Percentiles rank a stretch among this genome's conserved stretches.
Conservation (phyloP, 2,888 invertebrate species). For the Mimas tiliae region DNA sequence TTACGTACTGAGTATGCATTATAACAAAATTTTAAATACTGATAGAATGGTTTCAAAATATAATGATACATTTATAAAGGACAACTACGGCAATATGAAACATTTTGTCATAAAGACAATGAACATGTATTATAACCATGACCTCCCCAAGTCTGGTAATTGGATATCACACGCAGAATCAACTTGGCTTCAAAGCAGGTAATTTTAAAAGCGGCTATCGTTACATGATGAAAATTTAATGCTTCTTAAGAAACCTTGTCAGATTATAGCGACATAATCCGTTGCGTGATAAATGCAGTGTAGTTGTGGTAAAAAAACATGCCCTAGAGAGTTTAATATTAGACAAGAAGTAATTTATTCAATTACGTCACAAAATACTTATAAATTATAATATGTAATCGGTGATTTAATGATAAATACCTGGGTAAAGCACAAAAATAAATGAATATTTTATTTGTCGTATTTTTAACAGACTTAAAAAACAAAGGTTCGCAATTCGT, state of each 20-base stretch:
- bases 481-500: too few relatives aligned
- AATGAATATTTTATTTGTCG: too few relatives aligned
- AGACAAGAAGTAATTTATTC: slow-evolving; percentile 7
- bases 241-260: slow-evolving; percentile 67
- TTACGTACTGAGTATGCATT: neutral
- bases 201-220: slow-evolving; percentile 53
- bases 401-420: too few relatives aligned
- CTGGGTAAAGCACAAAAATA: too few relatives aligned
- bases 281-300: slow-evolving; percentile 37
- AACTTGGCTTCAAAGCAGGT: slow-evolving; percentile 63
- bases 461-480: too few relatives aligned
- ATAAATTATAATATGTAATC: neutral
- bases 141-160: slow-evolving; percentile 41
- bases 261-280: slow-evolving; percentile 63
- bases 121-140: slow-evolving; percentile 3
- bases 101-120: neutral
- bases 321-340: slow-evolving; percentile 27
- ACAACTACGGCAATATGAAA: neutral
- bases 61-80: neutral
- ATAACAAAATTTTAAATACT: neutral
- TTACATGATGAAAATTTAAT: slow-evolving; percentile 60
- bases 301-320: slow-evolving; percentile 48
- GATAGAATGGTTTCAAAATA: neutral
- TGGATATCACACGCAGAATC: slow-evolving; percentile 53
- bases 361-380: slow-evolving; percentile 26